These are phyloP conservation scores for Junonia oenone DNA, from an alignment of 2,888 invertebrate species.

Conservation along the genomic window DNA sequence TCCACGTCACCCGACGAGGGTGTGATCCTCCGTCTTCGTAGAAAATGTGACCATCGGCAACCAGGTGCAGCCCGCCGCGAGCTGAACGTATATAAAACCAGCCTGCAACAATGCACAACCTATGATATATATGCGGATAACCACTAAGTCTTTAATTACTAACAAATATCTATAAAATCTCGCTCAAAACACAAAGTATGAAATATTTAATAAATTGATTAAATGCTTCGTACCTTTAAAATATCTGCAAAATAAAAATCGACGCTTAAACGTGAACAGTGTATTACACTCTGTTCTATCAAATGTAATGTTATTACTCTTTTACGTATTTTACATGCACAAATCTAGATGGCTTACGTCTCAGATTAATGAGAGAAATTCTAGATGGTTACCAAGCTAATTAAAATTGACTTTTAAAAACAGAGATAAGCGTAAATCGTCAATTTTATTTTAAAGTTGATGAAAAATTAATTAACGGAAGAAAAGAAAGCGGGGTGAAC, in stretches of 20 bases:
- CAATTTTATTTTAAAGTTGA: background rate
- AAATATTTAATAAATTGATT: background rate
- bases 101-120: conserved; percentile 50
- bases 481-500: background rate
- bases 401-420: conserved; percentile 6
- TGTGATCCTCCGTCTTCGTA: conserved; percentile 75
- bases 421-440: background rate
- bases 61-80: conserved; percentile 69
- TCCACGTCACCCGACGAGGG: conserved; percentile 70
- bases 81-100: conserved; percentile 76
- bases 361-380: conserved; percentile 39
- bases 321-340: conserved; percentile 31
- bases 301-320: conserved; percentile 29
- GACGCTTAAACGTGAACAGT: background rate
- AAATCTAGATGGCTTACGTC: conserved; percentile 52
- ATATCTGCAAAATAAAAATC: background rate
- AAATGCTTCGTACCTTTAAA: conserved; percentile 6
- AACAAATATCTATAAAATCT: background rate
- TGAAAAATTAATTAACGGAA: background rate
- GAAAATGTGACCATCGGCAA: conserved; percentile 72
- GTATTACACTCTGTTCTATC: conserved; percentile 14
- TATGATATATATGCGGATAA: conserved; percentile 22
- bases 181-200: background rate
- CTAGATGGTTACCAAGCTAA: conserved; percentile 50
- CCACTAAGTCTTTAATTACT: background rate